Conservation (phyloP, 2,113 vertebrate genomes). For the Bubalus kerabau region DNA sequence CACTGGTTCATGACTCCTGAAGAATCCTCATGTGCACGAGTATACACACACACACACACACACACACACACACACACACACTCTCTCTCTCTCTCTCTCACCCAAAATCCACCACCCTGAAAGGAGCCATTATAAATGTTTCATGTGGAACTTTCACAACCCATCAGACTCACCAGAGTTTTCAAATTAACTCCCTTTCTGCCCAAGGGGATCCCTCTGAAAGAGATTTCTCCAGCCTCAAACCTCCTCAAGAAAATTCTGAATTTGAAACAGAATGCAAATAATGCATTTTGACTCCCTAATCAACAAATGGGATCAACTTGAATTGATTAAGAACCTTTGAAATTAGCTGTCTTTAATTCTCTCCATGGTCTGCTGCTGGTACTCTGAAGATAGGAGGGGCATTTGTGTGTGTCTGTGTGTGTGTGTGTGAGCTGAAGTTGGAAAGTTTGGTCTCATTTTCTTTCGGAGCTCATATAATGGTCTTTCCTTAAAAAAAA, state of each 20-base stretch:
- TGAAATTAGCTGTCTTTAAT: constrained; percentile 73
- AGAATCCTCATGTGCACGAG: background rate
- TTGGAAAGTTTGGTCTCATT: background rate
- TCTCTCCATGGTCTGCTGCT: constrained; percentile 4
- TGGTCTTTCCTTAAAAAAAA: background rate
- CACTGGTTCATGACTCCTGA: background rate
- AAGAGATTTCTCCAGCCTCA: constrained; percentile 46
- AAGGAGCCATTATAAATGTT: constrained; percentile 41
- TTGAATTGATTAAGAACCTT: constrained; percentile 72
- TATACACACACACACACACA: background rate
- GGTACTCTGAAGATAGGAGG: background rate
- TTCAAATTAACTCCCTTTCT: constrained; percentile 59
- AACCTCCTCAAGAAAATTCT: constrained; percentile 41
- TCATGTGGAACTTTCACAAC: constrained; percentile 6
- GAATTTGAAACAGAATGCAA: constrained; percentile 70
- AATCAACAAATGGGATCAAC: constrained; percentile 69
- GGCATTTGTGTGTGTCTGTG: background rate
- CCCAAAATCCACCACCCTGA: background rate
- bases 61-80: background rate
- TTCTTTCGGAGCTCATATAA: background rate
- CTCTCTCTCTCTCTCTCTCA: background rate
- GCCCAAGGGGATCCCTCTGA: constrained; percentile 47
- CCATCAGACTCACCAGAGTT: constrained; percentile 15
- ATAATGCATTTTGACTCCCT: constrained; percentile 62
- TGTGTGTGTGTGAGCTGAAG: background rate